Evolutionary conservation across 1,140 invertebrate genomes (phyloP).

Genomic region (Hesperophylax magnus): DNA sequence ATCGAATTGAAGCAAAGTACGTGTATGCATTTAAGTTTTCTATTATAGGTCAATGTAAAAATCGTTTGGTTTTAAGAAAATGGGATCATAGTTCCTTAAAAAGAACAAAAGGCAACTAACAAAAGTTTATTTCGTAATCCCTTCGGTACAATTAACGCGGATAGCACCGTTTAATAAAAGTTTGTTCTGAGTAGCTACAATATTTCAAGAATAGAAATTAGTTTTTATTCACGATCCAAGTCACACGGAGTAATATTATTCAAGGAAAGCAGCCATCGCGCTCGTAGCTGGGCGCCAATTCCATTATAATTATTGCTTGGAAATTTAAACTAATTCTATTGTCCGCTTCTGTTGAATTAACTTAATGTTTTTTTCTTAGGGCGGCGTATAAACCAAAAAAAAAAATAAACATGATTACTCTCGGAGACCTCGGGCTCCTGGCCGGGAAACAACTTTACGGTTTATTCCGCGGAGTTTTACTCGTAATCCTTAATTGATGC

Average conservation of each 20-base stretch:
- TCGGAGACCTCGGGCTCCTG: neutral
- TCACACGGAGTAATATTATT: conserved; percentile 18
- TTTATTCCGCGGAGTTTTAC: conserved; percentile 37
- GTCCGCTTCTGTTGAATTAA: conserved; percentile 4
- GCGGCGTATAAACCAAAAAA: neutral
- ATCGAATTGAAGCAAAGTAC: no score
- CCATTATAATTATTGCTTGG: conserved; percentile 13
- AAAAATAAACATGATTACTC: conserved; percentile 26
- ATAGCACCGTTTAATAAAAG: no score
- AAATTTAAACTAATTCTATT: conserved; percentile 22
- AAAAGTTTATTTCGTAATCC: no score
- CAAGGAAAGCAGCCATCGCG: conserved; percentile 1
- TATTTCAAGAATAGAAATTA: neutral
- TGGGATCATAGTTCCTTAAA: no score
- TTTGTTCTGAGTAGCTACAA: no score
- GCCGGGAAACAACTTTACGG: conserved; percentile 9
- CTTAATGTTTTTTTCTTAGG: neutral
- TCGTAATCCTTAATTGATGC: conserved; percentile 51
- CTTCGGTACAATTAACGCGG: no score
- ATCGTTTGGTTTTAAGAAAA: no score
- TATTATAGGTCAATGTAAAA: no score
- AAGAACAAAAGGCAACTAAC: no score
- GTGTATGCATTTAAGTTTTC: no score
- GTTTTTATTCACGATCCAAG: conserved; percentile 15
- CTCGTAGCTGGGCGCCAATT: neutral